phyloP scores from a whole-genome alignment of 2,113 vertebrate genomes.

The Thalassoma bifasciatum region DNA sequence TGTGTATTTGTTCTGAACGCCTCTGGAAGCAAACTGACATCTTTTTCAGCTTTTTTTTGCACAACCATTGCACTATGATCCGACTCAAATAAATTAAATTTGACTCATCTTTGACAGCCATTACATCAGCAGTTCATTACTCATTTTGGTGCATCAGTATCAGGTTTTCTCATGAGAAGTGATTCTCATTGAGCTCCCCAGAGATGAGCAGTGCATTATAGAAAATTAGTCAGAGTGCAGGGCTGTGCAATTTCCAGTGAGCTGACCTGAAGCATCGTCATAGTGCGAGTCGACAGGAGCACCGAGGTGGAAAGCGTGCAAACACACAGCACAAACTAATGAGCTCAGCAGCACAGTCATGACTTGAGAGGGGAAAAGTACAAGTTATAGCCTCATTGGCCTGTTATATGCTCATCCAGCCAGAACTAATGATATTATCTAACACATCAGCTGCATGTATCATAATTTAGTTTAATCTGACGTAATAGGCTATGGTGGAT shows the following conservation, averaged over 20 bases:
- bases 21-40: background rate
- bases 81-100: background rate
- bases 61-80: background rate
- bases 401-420: slow-evolving; percentile 7
- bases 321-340: slow-evolving; percentile 20
- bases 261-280: slow-evolving; percentile 10
- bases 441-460: slow-evolving; percentile 22
- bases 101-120: background rate
- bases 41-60: background rate
- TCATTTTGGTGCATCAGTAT: slow-evolving; percentile 9
- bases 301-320: slow-evolving; percentile 36
- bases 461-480: background rate
- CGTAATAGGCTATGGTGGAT: background rate
- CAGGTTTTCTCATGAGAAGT: slow-evolving; percentile 4
- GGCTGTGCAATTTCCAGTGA: slow-evolving; percentile 1
- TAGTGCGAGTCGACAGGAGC: slow-evolving; percentile 30
- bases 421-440: slow-evolving; percentile 34
- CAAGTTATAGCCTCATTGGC: background rate
- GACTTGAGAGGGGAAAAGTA: background rate
- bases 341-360: slow-evolving; percentile 13
- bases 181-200: slow-evolving; percentile 31
- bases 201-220: slow-evolving; percentile 2
- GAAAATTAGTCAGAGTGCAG: slow-evolving; percentile 4
- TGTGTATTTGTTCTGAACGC: background rate
- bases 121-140: slow-evolving; percentile 15